Evolutionary conservation across 2,797 vertebrate genomes (phyloP), one percentile per base, ranked within the genome.

Genomic region (Propithecus perrieri): DNA sequence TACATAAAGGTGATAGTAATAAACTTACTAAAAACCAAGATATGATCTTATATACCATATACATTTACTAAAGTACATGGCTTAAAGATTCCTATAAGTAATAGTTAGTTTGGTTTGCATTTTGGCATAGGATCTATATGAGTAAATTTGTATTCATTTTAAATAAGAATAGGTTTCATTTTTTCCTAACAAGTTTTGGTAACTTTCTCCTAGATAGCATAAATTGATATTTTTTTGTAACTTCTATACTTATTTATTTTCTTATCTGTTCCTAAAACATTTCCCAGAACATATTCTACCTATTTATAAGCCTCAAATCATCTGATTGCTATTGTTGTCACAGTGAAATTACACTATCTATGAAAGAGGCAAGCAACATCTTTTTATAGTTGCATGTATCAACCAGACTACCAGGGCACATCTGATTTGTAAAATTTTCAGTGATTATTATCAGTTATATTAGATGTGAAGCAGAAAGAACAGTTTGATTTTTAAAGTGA

Each of bases 401-500:
- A 90, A 67, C 41, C 17, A 78, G 96, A 78, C 79, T 97, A 61
- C 50, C 74, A 92, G 57, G 35, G 46, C 59, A 78, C 55, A 78
- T 92, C 50, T 81, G 69, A 93, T 88, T 94, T 92, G 28, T 91
- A 55, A 81, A 78, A 81, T 87, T 95, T 97, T 92, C 59, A 78
- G 13, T 76, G 74, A 89, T 95, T 79, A 84, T 65, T 91, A 43
- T 92, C 76, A 76, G 55, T 65, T 85, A 65, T 63, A 76, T 43
- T 85, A 75, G 65, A 94, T 74, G 61, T 93, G 90, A 96, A 96
- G 43, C 33, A 92, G 57, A 97, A 97, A 86, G 30, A 97, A 93
- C 18, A 80, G 41, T 59, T 97, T 85, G 30, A 67, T 63, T 98
- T 93, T 96, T 80, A 91, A 79, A 91, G 55, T 78, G 59, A 96